A percentile compares a stretch with the other conserved stretches of the same genome.
phyloP scores from a whole-genome alignment of 2,888 invertebrate species.

The Xestia sexstrigata region DNA sequence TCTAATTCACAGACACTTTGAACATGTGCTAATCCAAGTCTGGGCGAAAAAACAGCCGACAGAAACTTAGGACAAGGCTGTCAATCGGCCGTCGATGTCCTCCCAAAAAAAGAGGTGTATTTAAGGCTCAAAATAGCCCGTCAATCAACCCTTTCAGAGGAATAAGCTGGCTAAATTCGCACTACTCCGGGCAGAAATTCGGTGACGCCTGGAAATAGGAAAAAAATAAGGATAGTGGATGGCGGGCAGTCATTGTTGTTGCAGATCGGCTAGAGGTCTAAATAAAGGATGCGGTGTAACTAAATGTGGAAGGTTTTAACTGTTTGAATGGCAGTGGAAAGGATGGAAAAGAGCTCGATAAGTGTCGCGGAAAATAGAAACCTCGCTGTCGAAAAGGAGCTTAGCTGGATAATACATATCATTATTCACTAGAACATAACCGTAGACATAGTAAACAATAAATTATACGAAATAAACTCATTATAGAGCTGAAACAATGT shows the following conservation, averaged over 20 bases:
- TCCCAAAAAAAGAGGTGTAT: conserved; percentile 74
- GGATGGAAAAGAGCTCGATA: not conserved
- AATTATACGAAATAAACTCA: not conserved
- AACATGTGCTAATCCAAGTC: conserved; percentile 82
- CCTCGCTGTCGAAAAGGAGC: not conserved
- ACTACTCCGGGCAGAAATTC: conserved; percentile 72
- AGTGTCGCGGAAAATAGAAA: not conserved
- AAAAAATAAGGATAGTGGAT: conserved; percentile 60
- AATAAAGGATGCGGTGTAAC: conserved; percentile 49
- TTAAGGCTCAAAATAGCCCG: conserved; percentile 80
- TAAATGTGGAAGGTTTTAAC: conserved; percentile 51
- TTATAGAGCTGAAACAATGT: not conserved
- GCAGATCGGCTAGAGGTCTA: conserved; percentile 53
- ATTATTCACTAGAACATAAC: not conserved
- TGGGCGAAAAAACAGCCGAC: conserved; percentile 74
- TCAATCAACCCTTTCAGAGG: conserved; percentile 70
- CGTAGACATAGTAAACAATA: not conserved
- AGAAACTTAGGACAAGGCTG: conserved; percentile 76
- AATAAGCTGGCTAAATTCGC: conserved; percentile 77
- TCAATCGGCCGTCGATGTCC: conserved; percentile 74
- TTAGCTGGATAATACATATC: not conserved
- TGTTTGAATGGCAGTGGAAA: conserved; percentile 18
- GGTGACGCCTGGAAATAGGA: conserved; percentile 68
- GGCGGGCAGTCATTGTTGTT: conserved; percentile 55
- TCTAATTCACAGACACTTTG: conserved; percentile 69